Conservation (phyloP, 1,140 invertebrate species). For the Sitobion miscanthi region DNA sequence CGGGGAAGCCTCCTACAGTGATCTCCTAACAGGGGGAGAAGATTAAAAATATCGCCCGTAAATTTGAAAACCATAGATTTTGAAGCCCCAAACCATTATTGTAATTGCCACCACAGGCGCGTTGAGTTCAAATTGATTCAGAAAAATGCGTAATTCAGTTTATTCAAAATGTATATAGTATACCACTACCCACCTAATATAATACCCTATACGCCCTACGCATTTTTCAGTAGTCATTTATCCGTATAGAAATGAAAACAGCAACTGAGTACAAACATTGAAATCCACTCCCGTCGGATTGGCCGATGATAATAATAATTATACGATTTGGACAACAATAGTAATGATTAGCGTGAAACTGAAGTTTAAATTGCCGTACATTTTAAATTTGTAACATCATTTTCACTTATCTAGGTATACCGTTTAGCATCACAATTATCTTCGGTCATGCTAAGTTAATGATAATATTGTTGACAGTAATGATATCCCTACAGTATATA, state of each 20-base stretch:
- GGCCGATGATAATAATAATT: not conserved
- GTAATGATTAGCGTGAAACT: not conserved
- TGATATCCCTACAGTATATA: not conserved
- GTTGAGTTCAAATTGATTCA: not conserved
- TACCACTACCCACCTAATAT: not conserved
- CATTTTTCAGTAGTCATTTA: not conserved
- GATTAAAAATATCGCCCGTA: constrained; percentile 1
- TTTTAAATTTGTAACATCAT: not conserved
- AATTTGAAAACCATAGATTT: constrained; percentile 14
- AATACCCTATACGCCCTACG: not conserved
- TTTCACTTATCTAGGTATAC: not conserved
- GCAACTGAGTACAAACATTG: not conserved
- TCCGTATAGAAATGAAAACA: not conserved
- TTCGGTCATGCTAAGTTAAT: not conserved
- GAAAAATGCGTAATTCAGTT: not conserved
- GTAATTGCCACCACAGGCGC: constrained; percentile 29
- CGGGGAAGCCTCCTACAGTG: not conserved
- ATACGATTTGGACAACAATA: not conserved
- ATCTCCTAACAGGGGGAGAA: not conserved
- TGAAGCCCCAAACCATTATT: constrained; percentile 2
- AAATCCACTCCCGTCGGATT: not conserved
- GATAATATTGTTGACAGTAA: not conserved
- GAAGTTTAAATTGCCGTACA: not conserved
- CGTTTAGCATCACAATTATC: not conserved
- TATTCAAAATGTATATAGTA: not conserved